Percentiles rank a stretch among this genome's conserved stretches.
Evolutionary conservation across 2,797 vertebrate species (phyloP).

Genomic region (Artibeus lituratus): DNA sequence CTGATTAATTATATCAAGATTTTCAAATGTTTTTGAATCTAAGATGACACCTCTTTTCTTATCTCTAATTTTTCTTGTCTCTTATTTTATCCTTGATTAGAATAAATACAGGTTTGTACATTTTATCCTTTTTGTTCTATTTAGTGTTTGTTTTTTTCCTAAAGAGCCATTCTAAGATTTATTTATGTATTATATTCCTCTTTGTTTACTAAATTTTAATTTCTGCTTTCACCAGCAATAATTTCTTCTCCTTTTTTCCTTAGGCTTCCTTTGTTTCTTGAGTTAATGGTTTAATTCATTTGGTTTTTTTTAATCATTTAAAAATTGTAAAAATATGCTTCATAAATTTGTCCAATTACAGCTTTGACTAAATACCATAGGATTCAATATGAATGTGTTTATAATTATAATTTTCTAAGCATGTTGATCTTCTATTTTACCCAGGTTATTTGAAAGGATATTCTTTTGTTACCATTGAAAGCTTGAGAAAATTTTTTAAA

Average conservation of each 20-base stretch:
- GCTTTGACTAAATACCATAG: not conserved
- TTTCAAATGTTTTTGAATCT: slow-evolving; percentile 35
- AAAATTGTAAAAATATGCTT: slow-evolving; percentile 12
- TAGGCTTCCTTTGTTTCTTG: slow-evolving; percentile 42
- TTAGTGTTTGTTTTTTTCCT: slow-evolving; percentile 6
- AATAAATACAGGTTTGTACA: slow-evolving; percentile 42
- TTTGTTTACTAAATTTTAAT: slow-evolving; percentile 62
- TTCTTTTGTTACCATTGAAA: not conserved
- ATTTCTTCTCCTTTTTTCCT: slow-evolving; percentile 15
- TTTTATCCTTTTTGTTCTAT: slow-evolving; percentile 49
- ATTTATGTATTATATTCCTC: slow-evolving; percentile 31
- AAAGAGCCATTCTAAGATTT: slow-evolving; percentile 15
- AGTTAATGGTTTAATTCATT: slow-evolving; percentile 52
- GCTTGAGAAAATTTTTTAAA: not conserved
- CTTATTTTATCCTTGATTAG: slow-evolving; percentile 52
- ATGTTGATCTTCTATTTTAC: not conserved
- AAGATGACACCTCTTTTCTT: slow-evolving; percentile 27
- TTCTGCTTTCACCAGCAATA: slow-evolving; percentile 48
- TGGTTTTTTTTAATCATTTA: slow-evolving; percentile 48
- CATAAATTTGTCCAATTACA: not conserved
- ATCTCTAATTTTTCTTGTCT: slow-evolving; percentile 38
- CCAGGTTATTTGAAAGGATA: not conserved
- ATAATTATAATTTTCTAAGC: not conserved
- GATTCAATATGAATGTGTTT: not conserved
- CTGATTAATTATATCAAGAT: slow-evolving; percentile 22